phyloP scores from a whole-genome alignment of 2,888 invertebrate species.

The Mimas tiliae region DNA sequence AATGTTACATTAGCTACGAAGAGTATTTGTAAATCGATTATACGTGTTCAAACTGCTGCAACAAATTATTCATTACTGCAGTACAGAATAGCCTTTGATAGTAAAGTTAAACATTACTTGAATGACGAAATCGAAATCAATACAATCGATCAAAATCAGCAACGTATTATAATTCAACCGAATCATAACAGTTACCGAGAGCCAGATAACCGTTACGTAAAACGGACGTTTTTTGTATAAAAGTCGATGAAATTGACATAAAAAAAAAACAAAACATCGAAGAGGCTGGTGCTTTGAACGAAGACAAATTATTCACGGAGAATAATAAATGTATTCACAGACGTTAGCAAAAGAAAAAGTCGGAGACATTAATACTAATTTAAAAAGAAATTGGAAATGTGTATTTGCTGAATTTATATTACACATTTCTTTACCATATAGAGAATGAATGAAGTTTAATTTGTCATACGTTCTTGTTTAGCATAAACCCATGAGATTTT shows the following conservation, averaged over 20 bases:
- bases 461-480: too few relatives aligned
- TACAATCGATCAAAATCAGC: background rate
- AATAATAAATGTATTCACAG: background rate
- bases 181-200: conserved; percentile 15
- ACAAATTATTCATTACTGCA: too few relatives aligned
- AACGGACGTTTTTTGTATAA: conserved; percentile 7
- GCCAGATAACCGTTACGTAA: conserved; percentile 11
- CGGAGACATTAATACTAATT: background rate
- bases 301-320: conserved; percentile 17
- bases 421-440: background rate
- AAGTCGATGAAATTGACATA: conserved; percentile 5
- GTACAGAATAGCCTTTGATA: background rate
- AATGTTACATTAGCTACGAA: too few relatives aligned
- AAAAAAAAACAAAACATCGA: conserved; percentile 3
- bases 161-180: conserved; percentile 1
- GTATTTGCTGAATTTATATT: background rate
- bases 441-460: too few relatives aligned
- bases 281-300: conserved; percentile 4
- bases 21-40: too few relatives aligned
- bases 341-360: background rate
- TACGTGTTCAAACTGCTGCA: too few relatives aligned
- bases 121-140: conserved; percentile 1
- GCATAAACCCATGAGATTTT: too few relatives aligned
- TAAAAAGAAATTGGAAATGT: background rate
- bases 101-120: background rate